Evolutionary conservation across 1,140 invertebrate species (phyloP).

Genomic region (Oscheius sp.): DNA sequence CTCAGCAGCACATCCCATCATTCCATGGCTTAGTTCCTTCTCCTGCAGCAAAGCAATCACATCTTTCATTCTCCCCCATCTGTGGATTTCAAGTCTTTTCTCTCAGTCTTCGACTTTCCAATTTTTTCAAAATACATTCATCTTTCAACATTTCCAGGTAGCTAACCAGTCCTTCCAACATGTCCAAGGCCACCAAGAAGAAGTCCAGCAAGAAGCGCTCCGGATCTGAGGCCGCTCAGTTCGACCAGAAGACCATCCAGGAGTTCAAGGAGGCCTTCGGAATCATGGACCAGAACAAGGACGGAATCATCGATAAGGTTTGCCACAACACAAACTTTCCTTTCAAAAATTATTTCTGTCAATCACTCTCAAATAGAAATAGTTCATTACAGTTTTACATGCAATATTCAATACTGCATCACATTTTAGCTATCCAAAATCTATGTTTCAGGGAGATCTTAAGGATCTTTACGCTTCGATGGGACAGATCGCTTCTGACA

Average conservation of each 20-base stretch:
- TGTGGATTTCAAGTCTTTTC: too few species aligned
- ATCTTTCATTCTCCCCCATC: too few species aligned
- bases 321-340: neutral
- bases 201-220: conserved; percentile 52
- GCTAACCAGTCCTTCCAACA: conserved; percentile 24
- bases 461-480: conserved; percentile 97
- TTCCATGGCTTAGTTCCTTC: too few species aligned
- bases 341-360: neutral
- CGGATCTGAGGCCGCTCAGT: conserved; percentile 58
- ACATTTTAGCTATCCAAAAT: neutral
- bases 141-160: neutral
- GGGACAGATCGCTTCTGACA: conserved; percentile 86
- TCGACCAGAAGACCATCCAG: conserved; percentile 62
- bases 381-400: too few species aligned
- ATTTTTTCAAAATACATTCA: neutral
- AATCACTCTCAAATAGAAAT: too few species aligned
- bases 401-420: too few species aligned
- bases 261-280: conserved; percentile 77
- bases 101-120: too few species aligned
- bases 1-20: conserved; percentile 7
- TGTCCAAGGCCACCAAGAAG: conserved; percentile 53
- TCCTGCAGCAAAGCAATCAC: too few species aligned
- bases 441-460: conserved; percentile 74
- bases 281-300: conserved; percentile 99
- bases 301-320: conserved; percentile 92